Conservation (phyloP, 2,888 invertebrate genomes). For the Gibbula magus region DNA sequence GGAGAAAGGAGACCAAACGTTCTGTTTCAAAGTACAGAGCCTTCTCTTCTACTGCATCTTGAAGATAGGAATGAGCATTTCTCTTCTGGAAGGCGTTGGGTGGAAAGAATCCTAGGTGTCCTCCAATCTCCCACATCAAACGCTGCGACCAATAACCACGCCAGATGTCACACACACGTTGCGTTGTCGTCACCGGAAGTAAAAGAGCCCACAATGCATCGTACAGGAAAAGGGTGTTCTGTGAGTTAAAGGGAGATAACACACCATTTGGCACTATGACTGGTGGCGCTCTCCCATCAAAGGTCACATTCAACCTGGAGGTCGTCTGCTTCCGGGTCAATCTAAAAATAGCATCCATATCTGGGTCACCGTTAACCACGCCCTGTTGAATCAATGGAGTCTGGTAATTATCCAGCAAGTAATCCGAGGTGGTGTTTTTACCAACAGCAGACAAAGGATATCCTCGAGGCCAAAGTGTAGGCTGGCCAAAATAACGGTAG, state of each 20-base stretch:
- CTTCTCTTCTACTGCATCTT: conserved; percentile 52
- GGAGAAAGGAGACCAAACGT: conserved; percentile 38
- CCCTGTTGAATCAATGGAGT: conserved; percentile 61
- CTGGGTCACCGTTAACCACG: conserved; percentile 62
- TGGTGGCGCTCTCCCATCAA: conserved; percentile 54
- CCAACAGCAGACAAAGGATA: conserved; percentile 55
- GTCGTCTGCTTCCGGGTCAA: conserved; percentile 46
- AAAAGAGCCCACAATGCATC: conserved; percentile 59
- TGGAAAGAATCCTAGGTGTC: conserved; percentile 51
- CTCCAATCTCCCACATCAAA: conserved; percentile 52
- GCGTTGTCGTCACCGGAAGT: conserved; percentile 50
- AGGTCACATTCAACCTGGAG: conserved; percentile 44
- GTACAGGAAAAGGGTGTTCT: conserved; percentile 60
- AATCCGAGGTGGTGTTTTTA: conserved; percentile 2
- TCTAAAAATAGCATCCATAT: conserved; percentile 64
- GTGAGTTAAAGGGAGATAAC: conserved; percentile 59
- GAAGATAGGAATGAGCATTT: conserved; percentile 49
- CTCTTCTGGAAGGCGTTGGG: conserved; percentile 51
- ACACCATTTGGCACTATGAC: conserved; percentile 50
- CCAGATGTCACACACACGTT: conserved; percentile 60
- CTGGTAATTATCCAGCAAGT: conserved; percentile 27
- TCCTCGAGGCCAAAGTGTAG: conserved; percentile 64
- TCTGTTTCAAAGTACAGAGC: conserved; percentile 50
- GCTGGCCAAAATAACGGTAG: conserved; percentile 58
- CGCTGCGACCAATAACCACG: conserved; percentile 59